Base-by-base conservation (phyloP, 2,797 vertebrate genomes). In the Acanthopagrus latus region DNA sequence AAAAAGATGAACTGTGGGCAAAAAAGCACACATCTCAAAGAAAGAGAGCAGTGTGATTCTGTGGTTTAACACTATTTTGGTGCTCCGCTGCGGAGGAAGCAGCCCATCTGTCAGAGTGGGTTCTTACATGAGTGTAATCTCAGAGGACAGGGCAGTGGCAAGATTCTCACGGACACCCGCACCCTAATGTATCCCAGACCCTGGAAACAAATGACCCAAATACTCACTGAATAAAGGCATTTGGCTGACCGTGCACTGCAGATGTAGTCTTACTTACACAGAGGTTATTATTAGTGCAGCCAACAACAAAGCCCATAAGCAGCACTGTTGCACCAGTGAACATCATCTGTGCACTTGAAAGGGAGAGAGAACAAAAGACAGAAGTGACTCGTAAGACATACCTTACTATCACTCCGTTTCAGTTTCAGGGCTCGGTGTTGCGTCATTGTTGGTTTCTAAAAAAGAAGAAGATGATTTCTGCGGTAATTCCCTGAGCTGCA, bases 131-230 rank as follows among this genome's bases (percentile, higher is more conserved):
- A 89, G 85, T 0, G 64, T 92, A 91, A 94, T 93, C 88, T 85
- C 81, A 0, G 76, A 81, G 86, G 93, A 92, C 88, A 78, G 81
- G 82, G 81, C 87, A 72, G 88, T 72, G 80, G 88, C 65, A 47
- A 81, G 89, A 89, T 88, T 91, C 89, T 91, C 92, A 88, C 84
- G 25, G 88, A 91, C 88, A 90, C 89, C 89, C 87, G 81, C 89
- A 33, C 89, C 63, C 91, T 92, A 89, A 93, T 89, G 87, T 66
- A 83, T 85, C 91, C 87, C 92, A 91, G 84, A 90, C 90, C 83
- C 88, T 83, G 75, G 80, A 68, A 92, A 93, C 88, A 88, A 91
- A 90, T 89, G 91, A 92, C 93, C 93, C 87, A 93, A 82, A 94
- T 92, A 90, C 80, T 82, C 87, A 88, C n/a, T 87, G 89, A 92